Conservation (phyloP, 2,113 vertebrate species). For the Periophthalmodon schlosseri region DNA sequence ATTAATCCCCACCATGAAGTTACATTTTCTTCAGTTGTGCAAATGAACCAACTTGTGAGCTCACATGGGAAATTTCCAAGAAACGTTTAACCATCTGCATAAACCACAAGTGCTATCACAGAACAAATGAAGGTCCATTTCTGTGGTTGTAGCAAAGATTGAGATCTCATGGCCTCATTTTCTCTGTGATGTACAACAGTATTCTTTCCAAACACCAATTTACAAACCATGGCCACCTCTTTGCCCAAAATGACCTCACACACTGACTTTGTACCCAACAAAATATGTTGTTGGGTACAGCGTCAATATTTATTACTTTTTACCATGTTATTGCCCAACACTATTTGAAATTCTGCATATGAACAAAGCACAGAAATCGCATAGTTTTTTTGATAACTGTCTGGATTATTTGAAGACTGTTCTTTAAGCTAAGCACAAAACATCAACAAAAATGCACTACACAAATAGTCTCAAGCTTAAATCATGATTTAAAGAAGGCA, state of each 20-base stretch:
- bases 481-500: too few species aligned
- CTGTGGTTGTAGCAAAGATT: slow-evolving; percentile 48
- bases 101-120: slow-evolving; percentile 25
- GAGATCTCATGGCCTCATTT: slow-evolving; percentile 38
- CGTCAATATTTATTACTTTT: background rate
- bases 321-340: background rate
- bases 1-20: background rate
- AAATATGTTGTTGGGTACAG: background rate
- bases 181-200: slow-evolving; percentile 43
- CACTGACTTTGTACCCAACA: background rate
- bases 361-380: background rate
- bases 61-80: slow-evolving; percentile 24
- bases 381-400: too few species aligned
- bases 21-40: background rate
- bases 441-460: too few species aligned
- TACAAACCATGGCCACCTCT: slow-evolving; percentile 30
- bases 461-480: too few species aligned
- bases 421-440: too few species aligned
- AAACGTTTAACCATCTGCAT: slow-evolving; percentile 46
- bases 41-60: slow-evolving; percentile 19
- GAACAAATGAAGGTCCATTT: slow-evolving; percentile 25
- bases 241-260: slow-evolving; percentile 20
- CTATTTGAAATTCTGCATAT: background rate
- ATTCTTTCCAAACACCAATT: slow-evolving; percentile 43
- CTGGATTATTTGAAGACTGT: too few species aligned